A percentile compares a stretch with the other conserved stretches of the same genome.
phyloP scores from a whole-genome alignment of 2,797 vertebrate species.

The Aplochiton taeniatus region DNA sequence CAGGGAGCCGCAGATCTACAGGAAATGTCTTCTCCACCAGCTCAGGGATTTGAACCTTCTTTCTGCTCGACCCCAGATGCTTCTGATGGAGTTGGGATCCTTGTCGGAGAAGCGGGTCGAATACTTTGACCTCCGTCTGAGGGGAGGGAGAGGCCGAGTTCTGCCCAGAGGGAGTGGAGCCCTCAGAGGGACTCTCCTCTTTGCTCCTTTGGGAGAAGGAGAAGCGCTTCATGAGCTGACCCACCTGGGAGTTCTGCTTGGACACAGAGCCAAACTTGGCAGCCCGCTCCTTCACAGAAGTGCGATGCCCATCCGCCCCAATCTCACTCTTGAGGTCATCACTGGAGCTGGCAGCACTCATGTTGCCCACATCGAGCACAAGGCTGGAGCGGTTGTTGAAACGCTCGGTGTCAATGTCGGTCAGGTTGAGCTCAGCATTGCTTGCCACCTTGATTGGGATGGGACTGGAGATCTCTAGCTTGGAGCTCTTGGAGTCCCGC shows the following conservation, averaged over 20 bases:
- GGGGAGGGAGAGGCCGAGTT: constrained; percentile 76
- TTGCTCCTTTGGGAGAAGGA: constrained; percentile 82
- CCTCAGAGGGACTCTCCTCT: constrained; percentile 77
- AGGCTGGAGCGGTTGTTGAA: constrained; percentile 69
- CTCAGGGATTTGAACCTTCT: constrained; percentile 75
- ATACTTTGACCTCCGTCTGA: constrained; percentile 71
- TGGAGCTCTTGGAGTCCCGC: constrained; percentile 79
- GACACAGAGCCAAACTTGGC: constrained; percentile 88
- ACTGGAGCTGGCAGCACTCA: constrained; percentile 78
- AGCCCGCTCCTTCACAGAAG: constrained; percentile 87
- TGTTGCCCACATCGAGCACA: constrained; percentile 74
- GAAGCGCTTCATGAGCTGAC: constrained; percentile 80
- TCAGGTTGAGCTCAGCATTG: constrained; percentile 84
- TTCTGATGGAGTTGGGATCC: constrained; percentile 21
- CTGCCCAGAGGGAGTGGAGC: constrained; percentile 73
- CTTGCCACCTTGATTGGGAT: constrained; percentile 95
- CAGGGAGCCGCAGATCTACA: constrained; percentile 81
- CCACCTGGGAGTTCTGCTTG: constrained; percentile 80
- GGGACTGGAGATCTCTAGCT: constrained; percentile 93
- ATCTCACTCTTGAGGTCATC: constrained; percentile 77
- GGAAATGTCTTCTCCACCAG: constrained; percentile 84
- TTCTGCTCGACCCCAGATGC: background rate
- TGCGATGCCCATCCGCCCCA: constrained; percentile 70
- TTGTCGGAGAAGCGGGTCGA: constrained; percentile 69
- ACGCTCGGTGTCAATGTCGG: constrained; percentile 77